Percentiles rank a stretch among this genome's conserved stretches.
phyloP scores from a whole-genome alignment of 2,888 invertebrate species.

The Eristalis arbustorum region DNA sequence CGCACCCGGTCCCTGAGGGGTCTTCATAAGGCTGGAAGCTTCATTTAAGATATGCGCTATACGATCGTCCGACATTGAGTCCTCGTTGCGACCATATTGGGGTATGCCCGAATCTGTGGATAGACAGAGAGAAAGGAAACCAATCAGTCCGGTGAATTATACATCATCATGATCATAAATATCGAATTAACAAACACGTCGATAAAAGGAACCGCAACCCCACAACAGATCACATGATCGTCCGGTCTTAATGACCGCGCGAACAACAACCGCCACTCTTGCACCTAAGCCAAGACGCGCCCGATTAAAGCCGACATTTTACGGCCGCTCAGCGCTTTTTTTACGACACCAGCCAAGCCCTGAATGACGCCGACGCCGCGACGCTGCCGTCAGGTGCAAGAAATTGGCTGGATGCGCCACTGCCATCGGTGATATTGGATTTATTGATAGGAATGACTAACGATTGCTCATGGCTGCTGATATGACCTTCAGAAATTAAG shows the following conservation, averaged over 20 bases:
- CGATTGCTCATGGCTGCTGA: constrained; percentile 55
- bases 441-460: constrained; percentile 72
- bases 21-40: constrained; percentile 94
- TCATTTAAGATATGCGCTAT: constrained; percentile 96
- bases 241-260: constrained; percentile 30
- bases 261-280: constrained; percentile 7
- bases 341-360: constrained; percentile 14
- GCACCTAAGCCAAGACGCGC: neutral
- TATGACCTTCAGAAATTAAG: constrained; percentile 73
- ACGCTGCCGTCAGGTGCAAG: constrained; percentile 49
- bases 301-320: constrained; percentile 24
- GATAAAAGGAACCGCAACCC: neutral
- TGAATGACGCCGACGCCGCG: neutral
- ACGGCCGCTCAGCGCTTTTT: neutral
- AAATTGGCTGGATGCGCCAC: constrained; percentile 16
- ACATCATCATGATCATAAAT: constrained; percentile 41
- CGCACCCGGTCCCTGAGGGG: constrained; percentile 76
- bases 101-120: constrained; percentile 88
- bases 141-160: constrained; percentile 7
- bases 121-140: neutral
- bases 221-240: constrained; percentile 14
- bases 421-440: constrained; percentile 69
- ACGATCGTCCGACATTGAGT: constrained; percentile 93
- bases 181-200: constrained; percentile 36
- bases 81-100: constrained; percentile 88